Evolutionary conservation across 2,113 vertebrate species (phyloP).

Genomic region (Fulica atra): DNA sequence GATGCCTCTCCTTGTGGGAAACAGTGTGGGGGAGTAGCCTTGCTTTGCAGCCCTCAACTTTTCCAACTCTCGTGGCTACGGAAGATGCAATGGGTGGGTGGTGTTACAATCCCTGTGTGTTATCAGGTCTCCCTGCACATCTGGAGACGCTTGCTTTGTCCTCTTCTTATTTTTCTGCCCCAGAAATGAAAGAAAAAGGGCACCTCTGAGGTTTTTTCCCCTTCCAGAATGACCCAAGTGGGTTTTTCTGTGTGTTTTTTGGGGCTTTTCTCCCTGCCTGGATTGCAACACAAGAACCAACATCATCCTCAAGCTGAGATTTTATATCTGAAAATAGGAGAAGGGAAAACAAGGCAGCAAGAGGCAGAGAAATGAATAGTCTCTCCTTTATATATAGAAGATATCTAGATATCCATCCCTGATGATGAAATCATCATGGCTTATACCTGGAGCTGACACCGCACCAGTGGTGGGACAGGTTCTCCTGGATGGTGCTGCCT

Average conservation of each 20-base stretch:
- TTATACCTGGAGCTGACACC: not conserved
- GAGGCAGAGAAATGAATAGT: not conserved
- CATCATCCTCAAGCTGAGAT: not conserved
- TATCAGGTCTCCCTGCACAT: not conserved
- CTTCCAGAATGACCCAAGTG: not conserved
- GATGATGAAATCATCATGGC: not conserved
- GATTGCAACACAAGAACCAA: not conserved
- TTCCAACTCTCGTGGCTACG: not conserved
- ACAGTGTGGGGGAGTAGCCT: not conserved
- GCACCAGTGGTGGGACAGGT: fast-evolving
- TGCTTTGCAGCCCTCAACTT: not conserved
- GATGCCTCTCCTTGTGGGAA: not conserved
- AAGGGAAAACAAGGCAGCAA: not conserved
- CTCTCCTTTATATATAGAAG: not conserved
- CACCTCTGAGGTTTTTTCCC: fast-evolving
- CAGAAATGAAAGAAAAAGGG: not conserved
- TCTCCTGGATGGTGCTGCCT: not conserved
- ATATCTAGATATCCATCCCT: not conserved
- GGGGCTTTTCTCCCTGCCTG: not conserved
- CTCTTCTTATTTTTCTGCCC: not conserved
- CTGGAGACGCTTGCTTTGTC: not conserved
- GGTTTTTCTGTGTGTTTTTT: not conserved
- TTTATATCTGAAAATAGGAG: not conserved
- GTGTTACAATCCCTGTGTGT: not conserved
- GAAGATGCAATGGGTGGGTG: not conserved